Evolutionary conservation across 64 coral and sea anemone species (phyloP).

Genomic region (Trachythela sp.): DNA sequence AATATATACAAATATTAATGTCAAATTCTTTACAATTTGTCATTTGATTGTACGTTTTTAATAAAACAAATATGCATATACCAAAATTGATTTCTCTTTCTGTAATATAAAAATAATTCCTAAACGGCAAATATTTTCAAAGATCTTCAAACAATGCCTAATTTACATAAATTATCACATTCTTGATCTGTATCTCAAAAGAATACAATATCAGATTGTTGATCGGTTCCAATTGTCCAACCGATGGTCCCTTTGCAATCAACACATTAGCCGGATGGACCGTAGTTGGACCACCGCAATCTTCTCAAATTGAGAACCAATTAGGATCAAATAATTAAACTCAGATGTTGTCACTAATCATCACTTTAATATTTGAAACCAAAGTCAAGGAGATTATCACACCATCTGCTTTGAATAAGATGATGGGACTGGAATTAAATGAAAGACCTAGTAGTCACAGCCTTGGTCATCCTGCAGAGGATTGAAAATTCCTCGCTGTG

Average conservation of each 20-base stretch:
- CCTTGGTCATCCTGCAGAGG: background rate
- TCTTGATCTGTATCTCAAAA: too few species aligned
- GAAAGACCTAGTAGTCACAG: background rate
- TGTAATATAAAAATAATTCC: too few species aligned
- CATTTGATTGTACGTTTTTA: too few species aligned
- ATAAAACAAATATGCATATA: too few species aligned
- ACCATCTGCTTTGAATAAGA: conserved; percentile 30
- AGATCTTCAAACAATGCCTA: too few species aligned
- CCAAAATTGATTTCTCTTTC: too few species aligned
- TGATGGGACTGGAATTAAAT: conserved; percentile 54
- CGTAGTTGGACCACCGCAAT: conserved; percentile 35
- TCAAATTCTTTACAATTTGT: too few species aligned
- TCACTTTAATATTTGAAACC: conserved; percentile 44
- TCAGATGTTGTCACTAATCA: conserved; percentile 29
- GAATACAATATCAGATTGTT: too few species aligned
- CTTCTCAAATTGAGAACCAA: background rate
- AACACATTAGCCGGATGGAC: conserved; percentile 49
- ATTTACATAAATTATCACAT: too few species aligned
- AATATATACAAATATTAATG: too few species aligned
- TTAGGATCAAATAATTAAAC: conserved; percentile 35
- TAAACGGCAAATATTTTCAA: too few species aligned
- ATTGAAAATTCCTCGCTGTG: background rate
- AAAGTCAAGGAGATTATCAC: conserved; percentile 43
- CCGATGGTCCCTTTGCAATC: conserved; percentile 36
- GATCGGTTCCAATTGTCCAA: conserved; percentile 50